phyloP scores from a whole-genome alignment of 2,797 vertebrate species.

The Salarias fasciatus region DNA sequence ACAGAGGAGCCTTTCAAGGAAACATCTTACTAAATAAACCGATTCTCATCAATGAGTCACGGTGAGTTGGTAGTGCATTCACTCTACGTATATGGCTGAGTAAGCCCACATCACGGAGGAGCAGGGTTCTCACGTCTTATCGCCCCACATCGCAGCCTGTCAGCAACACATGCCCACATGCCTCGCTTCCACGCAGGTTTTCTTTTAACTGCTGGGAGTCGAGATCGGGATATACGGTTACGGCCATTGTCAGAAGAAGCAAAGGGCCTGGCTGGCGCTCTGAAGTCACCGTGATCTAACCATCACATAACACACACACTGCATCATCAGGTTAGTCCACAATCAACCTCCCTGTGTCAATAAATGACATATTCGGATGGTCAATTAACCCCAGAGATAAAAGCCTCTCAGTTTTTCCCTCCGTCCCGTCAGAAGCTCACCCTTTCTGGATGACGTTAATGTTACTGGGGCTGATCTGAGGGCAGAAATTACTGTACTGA shows the following conservation, averaged over 20 bases:
- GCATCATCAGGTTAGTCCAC: slow-evolving; percentile 21
- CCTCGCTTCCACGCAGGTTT: slow-evolving; percentile 5
- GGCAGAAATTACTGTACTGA: background rate
- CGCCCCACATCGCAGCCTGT: background rate
- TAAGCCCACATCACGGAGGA: slow-evolving; percentile 10
- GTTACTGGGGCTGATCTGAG: slow-evolving; percentile 2
- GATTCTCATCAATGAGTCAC: slow-evolving; percentile 60
- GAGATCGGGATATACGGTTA: slow-evolving; percentile 12
- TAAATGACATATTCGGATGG: slow-evolving; percentile 43
- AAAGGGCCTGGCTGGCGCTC: slow-evolving; percentile 12
- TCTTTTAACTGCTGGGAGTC: background rate
- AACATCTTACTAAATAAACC: slow-evolving; percentile 40
- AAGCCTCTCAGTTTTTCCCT: slow-evolving; percentile 19
- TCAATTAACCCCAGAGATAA: slow-evolving; percentile 11
- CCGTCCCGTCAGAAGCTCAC: slow-evolving; percentile 3
- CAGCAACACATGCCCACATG: background rate
- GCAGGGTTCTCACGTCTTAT: slow-evolving; percentile 1
- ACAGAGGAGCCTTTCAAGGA: slow-evolving; percentile 21
- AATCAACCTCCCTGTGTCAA: slow-evolving; percentile 41
- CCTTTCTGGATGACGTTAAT: slow-evolving; percentile 15
- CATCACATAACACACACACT: slow-evolving; percentile 30
- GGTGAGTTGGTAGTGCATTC: slow-evolving; percentile 29
- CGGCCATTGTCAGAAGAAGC: slow-evolving; percentile 9
- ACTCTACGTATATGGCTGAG: slow-evolving; percentile 8
- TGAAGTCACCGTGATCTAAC: slow-evolving; percentile 30